These are phyloP conservation scores for Arctopsyche grandis DNA, from an alignment of 1,140 invertebrate species.

Conservation along the genomic window DNA sequence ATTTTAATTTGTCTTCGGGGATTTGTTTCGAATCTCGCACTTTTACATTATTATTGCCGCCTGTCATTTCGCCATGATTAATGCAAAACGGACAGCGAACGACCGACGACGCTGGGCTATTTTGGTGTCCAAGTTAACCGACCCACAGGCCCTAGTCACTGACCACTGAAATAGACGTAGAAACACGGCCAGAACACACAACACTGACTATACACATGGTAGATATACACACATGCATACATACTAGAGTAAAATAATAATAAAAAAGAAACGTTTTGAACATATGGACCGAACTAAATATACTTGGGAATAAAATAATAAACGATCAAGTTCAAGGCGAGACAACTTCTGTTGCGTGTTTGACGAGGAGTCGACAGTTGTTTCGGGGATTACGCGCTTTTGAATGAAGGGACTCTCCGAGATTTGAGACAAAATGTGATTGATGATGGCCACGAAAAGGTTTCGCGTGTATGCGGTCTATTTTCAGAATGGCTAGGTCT, in stretches of 20 bases:
- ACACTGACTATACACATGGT: too few species aligned
- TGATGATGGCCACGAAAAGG: background rate
- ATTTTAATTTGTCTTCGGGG: conserved; percentile 12
- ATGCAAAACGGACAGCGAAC: conserved; percentile 18
- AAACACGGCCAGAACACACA: too few species aligned
- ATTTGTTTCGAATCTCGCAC: conserved; percentile 9
- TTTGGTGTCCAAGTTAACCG: conserved; percentile 2
- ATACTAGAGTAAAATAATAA: too few species aligned
- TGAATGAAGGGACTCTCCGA: background rate
- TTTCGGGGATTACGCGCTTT: background rate
- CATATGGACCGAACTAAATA: background rate
- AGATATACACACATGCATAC: too few species aligned
- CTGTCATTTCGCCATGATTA: conserved; percentile 10
- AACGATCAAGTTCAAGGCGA: conserved; percentile 21
- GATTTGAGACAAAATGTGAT: background rate
- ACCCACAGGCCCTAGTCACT: background rate
- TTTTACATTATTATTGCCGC: conserved; percentile 6
- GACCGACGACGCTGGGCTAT: background rate
- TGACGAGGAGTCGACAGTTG: conserved; percentile 8
- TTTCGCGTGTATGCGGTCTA: background rate
- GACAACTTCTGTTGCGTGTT: background rate
- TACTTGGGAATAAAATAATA: background rate
- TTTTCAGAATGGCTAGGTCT: too few species aligned
- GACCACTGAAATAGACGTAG: conserved; percentile 4
- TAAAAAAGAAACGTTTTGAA: background rate